Percentiles rank a stretch among this genome's conserved stretches.
These are phyloP conservation scores for Trichogramma evanescens DNA, from an alignment of 2,888 invertebrate genomes.

Conservation along the genomic window DNA sequence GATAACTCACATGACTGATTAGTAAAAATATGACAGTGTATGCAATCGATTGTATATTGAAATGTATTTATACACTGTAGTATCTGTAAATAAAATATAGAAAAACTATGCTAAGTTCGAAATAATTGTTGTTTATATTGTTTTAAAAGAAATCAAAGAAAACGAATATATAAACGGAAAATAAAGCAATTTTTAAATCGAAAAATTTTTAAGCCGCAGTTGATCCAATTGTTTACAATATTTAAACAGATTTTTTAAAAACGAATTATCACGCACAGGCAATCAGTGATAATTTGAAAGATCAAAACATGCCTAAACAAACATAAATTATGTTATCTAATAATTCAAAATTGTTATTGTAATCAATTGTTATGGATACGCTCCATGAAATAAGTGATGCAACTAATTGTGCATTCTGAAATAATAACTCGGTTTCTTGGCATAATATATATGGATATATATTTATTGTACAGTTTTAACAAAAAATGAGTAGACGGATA, in stretches of 20 bases:
- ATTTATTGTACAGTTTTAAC: no score
- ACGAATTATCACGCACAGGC: not conserved
- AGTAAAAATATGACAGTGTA: constrained; percentile 15
- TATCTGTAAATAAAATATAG: not conserved
- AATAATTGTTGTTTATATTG: not conserved
- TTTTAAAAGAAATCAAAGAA: not conserved
- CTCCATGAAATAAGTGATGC: no score
- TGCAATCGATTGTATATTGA: not conserved
- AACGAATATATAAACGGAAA: not conserved
- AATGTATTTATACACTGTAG: not conserved
- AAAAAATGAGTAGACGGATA: no score
- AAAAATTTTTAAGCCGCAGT: not conserved
- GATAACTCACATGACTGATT: no score
- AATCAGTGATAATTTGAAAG: not conserved
- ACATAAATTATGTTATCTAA: no score
- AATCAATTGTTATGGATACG: no score
- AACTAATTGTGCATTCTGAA: no score
- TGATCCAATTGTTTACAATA: not conserved
- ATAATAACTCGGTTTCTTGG: no score
- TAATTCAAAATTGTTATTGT: no score
- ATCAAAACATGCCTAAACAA: no score
- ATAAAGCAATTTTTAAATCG: not conserved
- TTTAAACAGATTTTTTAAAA: not conserved
- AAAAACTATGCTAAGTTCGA: not conserved
- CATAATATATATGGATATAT: no score